phyloP scores from a whole-genome alignment of 92 coral and sea anemone species.

The Phymanthus crucifer region DNA sequence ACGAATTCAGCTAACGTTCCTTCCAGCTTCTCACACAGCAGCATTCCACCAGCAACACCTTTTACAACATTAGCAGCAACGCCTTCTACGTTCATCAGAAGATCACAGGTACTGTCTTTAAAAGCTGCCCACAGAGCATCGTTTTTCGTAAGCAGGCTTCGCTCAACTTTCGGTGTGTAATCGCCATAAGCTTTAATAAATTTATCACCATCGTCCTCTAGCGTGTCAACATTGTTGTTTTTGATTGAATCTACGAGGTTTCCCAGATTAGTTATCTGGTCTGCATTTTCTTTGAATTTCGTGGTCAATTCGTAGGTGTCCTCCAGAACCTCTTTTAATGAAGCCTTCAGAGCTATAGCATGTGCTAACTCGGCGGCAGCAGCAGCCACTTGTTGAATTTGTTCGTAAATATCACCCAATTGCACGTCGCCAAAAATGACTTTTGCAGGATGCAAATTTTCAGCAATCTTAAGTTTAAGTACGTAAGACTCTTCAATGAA shows the following conservation, averaged over 20 bases:
- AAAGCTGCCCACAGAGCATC: no score
- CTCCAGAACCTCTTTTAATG: conserved; percentile 11
- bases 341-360: conserved; percentile 14
- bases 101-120: conserved; percentile 50
- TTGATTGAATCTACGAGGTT: conserved; percentile 41
- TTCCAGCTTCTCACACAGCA: no score
- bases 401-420: conserved; percentile 54
- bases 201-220: conserved; percentile 44
- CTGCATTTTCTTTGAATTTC: conserved; percentile 36
- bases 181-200: no score
- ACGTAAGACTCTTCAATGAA: conserved; percentile 32
- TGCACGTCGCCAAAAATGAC: conserved; percentile 57
- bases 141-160: conserved; percentile 28
- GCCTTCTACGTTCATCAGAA: conserved; percentile 46
- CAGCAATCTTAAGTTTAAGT: conserved; percentile 41
- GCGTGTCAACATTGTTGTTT: conserved; percentile 13
- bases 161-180: conserved; percentile 59
- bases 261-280: conserved; percentile 38
- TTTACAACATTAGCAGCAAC: no score
- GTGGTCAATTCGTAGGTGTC: conserved; percentile 27
- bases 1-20: conserved; percentile 56
- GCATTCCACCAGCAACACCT: no score
- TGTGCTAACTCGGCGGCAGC: conserved; percentile 24
- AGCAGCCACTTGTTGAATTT: conserved; percentile 36
- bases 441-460: conserved; percentile 41